These are phyloP conservation scores for Protomyctophum bolini DNA, from an alignment of 2,113 vertebrate genomes.

Conservation along the genomic window DNA sequence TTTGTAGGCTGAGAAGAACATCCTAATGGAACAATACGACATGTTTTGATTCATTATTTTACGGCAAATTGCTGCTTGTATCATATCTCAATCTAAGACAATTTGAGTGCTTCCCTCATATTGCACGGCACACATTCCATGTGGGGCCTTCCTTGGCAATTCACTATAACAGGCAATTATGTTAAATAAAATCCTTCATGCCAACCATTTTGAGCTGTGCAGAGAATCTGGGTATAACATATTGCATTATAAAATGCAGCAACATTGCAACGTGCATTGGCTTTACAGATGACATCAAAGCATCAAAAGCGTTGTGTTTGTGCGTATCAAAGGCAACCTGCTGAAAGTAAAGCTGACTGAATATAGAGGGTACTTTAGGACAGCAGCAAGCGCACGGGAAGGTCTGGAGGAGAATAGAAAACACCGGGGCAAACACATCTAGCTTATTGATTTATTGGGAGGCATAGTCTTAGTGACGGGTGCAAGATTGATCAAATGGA, in stretches of 20 bases:
- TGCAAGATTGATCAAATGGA: slow-evolving; percentile 78
- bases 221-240: neutral
- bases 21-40: slow-evolving; percentile 70
- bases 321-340: slow-evolving; percentile 35
- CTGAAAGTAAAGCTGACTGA: slow-evolving; percentile 16
- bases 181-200: too few relatives aligned
- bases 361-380: slow-evolving; percentile 27
- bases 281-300: slow-evolving; percentile 50
- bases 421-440: slow-evolving; percentile 70
- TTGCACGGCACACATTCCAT: slow-evolving; percentile 43
- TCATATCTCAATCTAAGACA: slow-evolving; percentile 65
- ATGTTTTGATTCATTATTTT: slow-evolving; percentile 61
- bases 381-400: slow-evolving; percentile 19
- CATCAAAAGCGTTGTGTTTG: slow-evolving; percentile 26
- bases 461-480: slow-evolving; percentile 76
- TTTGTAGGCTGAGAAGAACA: slow-evolving; percentile 53
- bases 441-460: slow-evolving; percentile 77
- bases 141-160: slow-evolving; percentile 4
- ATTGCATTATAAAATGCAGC: neutral
- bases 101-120: slow-evolving; percentile 53
- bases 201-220: too few relatives aligned
- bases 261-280: slow-evolving; percentile 26
- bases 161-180: slow-evolving; percentile 41
- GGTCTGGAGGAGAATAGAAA: slow-evolving; percentile 61
- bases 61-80: slow-evolving; percentile 68